phyloP scores from a whole-genome alignment of 1,140 invertebrate species.

The Chlorops oryzae region DNA sequence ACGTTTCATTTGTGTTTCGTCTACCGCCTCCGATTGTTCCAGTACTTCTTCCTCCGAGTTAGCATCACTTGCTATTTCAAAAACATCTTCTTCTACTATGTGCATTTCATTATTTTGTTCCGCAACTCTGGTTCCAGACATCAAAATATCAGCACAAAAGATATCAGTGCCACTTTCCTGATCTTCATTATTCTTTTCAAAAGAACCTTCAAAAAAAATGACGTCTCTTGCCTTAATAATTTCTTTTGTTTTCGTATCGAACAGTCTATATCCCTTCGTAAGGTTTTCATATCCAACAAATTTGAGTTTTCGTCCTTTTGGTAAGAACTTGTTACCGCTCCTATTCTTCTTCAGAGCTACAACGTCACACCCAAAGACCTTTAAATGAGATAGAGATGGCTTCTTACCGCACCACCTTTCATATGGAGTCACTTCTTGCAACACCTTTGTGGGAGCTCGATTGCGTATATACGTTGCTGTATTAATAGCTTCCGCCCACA shows the following conservation, averaged over 20 bases:
- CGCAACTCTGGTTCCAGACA: slow-evolving; percentile 1
- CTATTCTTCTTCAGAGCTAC: slow-evolving; percentile 40
- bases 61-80: background rate
- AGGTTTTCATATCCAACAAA: slow-evolving; percentile 8
- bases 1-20: too few species aligned
- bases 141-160: too few species aligned
- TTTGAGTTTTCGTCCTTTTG: slow-evolving; percentile 8
- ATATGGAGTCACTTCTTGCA: slow-evolving; percentile 9
- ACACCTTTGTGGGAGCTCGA: slow-evolving; percentile 8
- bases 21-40: slow-evolving; percentile 11
- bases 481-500: slow-evolving; percentile 50
- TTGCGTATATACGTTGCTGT: slow-evolving; percentile 23
- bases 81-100: too few species aligned
- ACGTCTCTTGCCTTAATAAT: slow-evolving; percentile 11
- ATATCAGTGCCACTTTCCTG: too few species aligned
- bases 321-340: slow-evolving; percentile 22
- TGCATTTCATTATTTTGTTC: background rate
- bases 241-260: slow-evolving; percentile 2
- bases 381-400: slow-evolving; percentile 32
- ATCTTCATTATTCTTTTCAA: background rate
- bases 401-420: slow-evolving; percentile 15
- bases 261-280: slow-evolving; percentile 13
- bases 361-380: slow-evolving; percentile 35
- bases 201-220: slow-evolving; percentile 10
- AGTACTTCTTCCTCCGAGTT: slow-evolving; percentile 1